phyloP scores from a whole-genome alignment of 2,113 vertebrate genomes.

The Sakesphorus luctuosus region DNA sequence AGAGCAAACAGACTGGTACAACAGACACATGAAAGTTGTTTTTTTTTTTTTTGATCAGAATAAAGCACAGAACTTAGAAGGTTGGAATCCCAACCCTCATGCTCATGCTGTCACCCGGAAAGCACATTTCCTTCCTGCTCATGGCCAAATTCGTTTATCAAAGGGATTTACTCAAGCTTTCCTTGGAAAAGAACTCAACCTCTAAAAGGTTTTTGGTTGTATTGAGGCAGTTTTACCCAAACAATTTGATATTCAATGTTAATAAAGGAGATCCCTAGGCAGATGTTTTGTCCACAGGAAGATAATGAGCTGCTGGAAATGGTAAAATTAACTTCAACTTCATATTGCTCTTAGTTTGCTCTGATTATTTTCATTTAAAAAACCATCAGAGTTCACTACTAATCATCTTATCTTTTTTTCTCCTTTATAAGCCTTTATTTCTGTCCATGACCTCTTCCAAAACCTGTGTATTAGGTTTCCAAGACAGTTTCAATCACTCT shows the following conservation, averaged over 20 bases:
- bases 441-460: background rate
- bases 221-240: background rate
- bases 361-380: background rate
- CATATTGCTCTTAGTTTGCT: background rate
- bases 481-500: background rate
- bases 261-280: background rate
- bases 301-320: background rate
- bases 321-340: background rate
- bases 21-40: background rate
- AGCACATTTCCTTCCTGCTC: background rate
- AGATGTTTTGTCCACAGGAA: background rate
- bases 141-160: background rate
- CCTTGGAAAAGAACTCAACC: background rate
- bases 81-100: background rate
- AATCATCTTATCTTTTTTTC: background rate
- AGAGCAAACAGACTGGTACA: background rate
- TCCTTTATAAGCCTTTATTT: background rate
- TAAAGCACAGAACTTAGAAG: background rate
- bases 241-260: background rate
- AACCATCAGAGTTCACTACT: background rate
- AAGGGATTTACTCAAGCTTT: background rate
- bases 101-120: background rate
- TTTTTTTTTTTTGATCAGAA: background rate
- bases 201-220: background rate
- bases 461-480: background rate